Evolutionary conservation across 2,888 invertebrate species (phyloP).

Genomic region (Cartodere bifasciata): DNA sequence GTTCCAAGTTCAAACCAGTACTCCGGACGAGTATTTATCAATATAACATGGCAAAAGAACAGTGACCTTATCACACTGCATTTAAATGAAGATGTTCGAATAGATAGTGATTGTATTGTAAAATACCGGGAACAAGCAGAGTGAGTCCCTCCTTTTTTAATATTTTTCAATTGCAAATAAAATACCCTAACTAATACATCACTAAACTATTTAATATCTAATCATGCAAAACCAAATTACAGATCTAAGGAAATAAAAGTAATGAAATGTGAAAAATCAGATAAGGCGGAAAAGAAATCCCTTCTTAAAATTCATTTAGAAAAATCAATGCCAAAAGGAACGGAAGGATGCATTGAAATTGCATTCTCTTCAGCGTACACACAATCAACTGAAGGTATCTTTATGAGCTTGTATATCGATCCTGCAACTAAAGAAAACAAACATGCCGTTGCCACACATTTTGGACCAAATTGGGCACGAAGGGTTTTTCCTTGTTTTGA

Average conservation of each 20-base stretch:
- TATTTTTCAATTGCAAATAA: too few relatives aligned
- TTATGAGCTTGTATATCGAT: slow-evolving; percentile 50
- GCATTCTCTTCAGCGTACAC: slow-evolving; percentile 51
- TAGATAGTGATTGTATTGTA: too few relatives aligned
- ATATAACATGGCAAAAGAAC: slow-evolving; percentile 50
- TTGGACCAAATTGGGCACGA: slow-evolving; percentile 62
- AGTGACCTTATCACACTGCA: slow-evolving; percentile 52
- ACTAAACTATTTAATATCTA: too few relatives aligned
- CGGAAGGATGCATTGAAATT: slow-evolving; percentile 48
- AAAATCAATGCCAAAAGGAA: slow-evolving; percentile 41
- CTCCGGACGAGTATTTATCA: slow-evolving; percentile 55
- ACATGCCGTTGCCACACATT: slow-evolving; percentile 53
- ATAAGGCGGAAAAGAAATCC: slow-evolving; percentile 47
- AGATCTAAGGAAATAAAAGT: slow-evolving; percentile 1
- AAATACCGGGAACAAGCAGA: too few relatives aligned
- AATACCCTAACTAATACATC: too few relatives aligned
- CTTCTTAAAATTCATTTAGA: slow-evolving; percentile 48
- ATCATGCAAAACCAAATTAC: too few relatives aligned
- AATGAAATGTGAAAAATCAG: slow-evolving; percentile 21
- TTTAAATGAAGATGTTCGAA: slow-evolving; percentile 49
- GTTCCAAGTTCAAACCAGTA: slow-evolving; percentile 51
- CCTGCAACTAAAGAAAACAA: slow-evolving; percentile 29
- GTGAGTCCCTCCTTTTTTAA: too few relatives aligned
- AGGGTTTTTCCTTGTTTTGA: slow-evolving; percentile 72
- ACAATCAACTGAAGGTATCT: slow-evolving; percentile 53